phyloP scores from a whole-genome alignment of 2,888 invertebrate genomes.

The Zaprionus bogoriensis region DNA sequence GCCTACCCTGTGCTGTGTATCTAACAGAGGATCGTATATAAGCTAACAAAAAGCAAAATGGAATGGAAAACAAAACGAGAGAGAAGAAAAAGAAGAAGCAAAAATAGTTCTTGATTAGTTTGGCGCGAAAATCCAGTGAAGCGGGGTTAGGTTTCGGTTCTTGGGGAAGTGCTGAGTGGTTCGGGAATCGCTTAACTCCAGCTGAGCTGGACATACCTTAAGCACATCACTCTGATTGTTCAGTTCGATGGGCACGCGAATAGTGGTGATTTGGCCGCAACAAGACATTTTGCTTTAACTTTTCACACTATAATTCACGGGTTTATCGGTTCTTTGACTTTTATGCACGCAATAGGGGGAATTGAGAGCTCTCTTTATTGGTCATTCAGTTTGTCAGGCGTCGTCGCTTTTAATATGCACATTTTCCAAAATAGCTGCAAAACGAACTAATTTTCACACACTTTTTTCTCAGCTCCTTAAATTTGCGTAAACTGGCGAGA shows the following conservation, averaged over 20 bases:
- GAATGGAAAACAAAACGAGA: too few species aligned
- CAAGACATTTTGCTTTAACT: constrained; percentile 84
- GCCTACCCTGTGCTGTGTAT: constrained; percentile 81
- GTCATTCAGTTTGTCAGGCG: constrained; percentile 42
- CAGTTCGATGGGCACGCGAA: constrained; percentile 90
- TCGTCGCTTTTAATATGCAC: constrained; percentile 57
- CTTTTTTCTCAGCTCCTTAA: background rate
- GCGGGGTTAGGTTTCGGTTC: constrained; percentile 23
- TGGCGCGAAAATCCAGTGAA: constrained; percentile 29
- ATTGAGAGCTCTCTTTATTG: constrained; percentile 25
- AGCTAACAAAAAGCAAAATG: constrained; percentile 59
- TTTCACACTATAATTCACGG: constrained; percentile 34
- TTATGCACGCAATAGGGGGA: constrained; percentile 4
- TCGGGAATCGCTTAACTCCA: constrained; percentile 2
- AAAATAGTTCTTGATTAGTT: constrained; percentile 51
- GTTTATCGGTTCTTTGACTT: constrained; percentile 26
- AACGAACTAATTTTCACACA: constrained; percentile 7
- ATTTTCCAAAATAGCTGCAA: constrained; percentile 56
- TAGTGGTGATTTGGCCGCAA: constrained; percentile 89
- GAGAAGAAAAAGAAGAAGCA: constrained; percentile 34
- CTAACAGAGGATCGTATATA: constrained; percentile 78
- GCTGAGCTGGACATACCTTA: constrained; percentile 85
- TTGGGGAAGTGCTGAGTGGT: constrained; percentile 1
- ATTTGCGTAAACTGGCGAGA: background rate
- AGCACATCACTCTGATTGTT: constrained; percentile 89